Conservation (phyloP, 2,113 vertebrate genomes). For the Sitta europaea region DNA sequence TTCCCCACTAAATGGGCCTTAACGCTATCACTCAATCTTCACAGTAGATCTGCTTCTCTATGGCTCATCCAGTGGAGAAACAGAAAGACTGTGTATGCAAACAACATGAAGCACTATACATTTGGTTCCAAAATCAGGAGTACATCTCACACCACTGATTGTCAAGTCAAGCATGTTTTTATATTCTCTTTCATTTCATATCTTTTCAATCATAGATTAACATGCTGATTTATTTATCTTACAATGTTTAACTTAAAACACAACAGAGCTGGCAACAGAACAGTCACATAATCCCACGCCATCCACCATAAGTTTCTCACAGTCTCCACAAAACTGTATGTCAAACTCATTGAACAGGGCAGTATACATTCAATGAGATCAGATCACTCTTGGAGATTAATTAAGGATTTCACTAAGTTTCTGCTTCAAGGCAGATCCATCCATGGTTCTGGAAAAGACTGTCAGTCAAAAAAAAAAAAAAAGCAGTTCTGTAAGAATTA, state of each 20-base stretch:
- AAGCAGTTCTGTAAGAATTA: not conserved
- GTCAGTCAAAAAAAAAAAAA: not conserved
- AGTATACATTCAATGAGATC: not conserved
- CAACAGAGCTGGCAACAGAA: conserved; percentile 20
- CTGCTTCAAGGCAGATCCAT: not conserved
- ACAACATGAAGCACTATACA: not conserved
- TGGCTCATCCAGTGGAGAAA: not conserved
- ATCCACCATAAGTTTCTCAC: conserved; percentile 13
- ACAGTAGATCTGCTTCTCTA: not conserved
- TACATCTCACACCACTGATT: not conserved
- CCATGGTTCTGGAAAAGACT: not conserved
- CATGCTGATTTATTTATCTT: conserved; percentile 34
- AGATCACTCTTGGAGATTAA: not conserved
- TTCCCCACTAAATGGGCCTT: not conserved
- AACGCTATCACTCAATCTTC: not conserved
- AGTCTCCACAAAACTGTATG: not conserved
- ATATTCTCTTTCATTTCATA: not conserved
- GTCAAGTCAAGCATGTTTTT: not conserved
- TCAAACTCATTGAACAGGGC: not conserved
- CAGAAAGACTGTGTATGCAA: not conserved
- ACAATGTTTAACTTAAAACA: not conserved
- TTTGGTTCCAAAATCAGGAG: not conserved
- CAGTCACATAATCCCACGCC: not conserved
- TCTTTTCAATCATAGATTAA: conserved; percentile 28
- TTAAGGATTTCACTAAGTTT: not conserved